Base-by-base conservation (phyloP, 2,888 invertebrate genomes). In the Ctenicera cuprea region DNA sequence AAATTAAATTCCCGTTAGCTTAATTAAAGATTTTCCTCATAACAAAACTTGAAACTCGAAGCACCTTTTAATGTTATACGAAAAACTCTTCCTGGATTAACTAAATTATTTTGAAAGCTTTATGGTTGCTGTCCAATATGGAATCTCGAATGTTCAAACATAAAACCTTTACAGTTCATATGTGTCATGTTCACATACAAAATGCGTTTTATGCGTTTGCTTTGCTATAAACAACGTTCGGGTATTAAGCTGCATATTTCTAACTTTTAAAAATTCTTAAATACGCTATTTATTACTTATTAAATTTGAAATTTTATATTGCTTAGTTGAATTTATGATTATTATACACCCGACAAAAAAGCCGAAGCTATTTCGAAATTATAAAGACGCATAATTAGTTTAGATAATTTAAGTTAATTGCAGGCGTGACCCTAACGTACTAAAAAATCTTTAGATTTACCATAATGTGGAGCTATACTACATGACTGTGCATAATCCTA, bases 231-330 rank as follows among this genome's bases (percentile, higher is more conserved):
- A 59, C 38, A 59, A 59, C 59, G 3, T 33, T n/a, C 9, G 38
- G 22, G 16, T 33, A 30, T 59, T 59, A 38, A 59, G 4, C 38
- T n/a, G 41, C 30, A 20, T 38, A 18, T 59, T 38, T 1, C 20
- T 11, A n/a, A n/a, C 33, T 20, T n/a, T 57, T 57, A 63, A 45
- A 48, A 26, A 43, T 43, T 43, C 18, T 64, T 64, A 64, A 64
- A 64, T 26, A 50, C 33, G 26, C 1, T 26, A 48, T 64, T 64
- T 64, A 64, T 64, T 3, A 18, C 48, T 12, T 33, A 64, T 64
- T 64, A 64, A 64, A 50, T 26, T 20, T 43, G 14, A 62, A 43
- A 62, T 22, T 62, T 62, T 62, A 38, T 41, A 20, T n/a, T 43
- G 4, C 43, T 26, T 7, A 45, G 1, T n/a, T 4, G n/a, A 48